These are phyloP conservation scores for Pocillopora damicornis DNA, from an alignment of 64 coral and sea anemone genomes.

Conservation along the genomic window DNA sequence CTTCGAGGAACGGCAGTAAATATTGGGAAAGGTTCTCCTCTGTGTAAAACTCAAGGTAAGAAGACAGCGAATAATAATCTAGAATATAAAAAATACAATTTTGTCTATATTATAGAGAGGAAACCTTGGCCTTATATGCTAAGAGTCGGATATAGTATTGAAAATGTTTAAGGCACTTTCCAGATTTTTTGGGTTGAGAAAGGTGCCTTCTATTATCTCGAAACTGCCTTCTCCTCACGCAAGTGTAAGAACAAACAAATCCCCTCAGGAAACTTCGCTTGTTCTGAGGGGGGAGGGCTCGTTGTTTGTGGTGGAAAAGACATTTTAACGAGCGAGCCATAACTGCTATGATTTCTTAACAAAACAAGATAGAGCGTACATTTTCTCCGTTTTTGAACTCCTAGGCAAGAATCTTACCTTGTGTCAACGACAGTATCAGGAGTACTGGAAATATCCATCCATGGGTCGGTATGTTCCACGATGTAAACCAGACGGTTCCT, in stretches of 20 bases:
- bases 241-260: too few species aligned
- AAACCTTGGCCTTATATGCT: too few species aligned
- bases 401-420: constrained; percentile 36
- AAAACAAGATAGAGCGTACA: not conserved
- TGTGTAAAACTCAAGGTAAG: constrained; percentile 52
- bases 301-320: too few species aligned
- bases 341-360: not conserved
- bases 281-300: too few species aligned
- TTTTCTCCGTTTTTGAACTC: not conserved
- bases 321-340: not conserved
- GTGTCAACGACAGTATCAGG: constrained; percentile 59
- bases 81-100: not conserved
- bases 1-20: constrained; percentile 47
- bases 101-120: too few species aligned
- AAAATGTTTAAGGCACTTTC: too few species aligned
- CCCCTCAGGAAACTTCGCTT: too few species aligned
- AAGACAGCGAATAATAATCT: not conserved
- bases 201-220: too few species aligned
- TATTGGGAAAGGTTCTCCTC: constrained; percentile 44
- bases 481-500: constrained; percentile 50
- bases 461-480: constrained; percentile 54
- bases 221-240: too few species aligned
- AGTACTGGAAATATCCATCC: constrained; percentile 49
- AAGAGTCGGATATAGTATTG: too few species aligned
- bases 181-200: too few species aligned